Evolutionary conservation across 2,797 vertebrate species (phyloP).

Genomic region (Argyrosomus regius): DNA sequence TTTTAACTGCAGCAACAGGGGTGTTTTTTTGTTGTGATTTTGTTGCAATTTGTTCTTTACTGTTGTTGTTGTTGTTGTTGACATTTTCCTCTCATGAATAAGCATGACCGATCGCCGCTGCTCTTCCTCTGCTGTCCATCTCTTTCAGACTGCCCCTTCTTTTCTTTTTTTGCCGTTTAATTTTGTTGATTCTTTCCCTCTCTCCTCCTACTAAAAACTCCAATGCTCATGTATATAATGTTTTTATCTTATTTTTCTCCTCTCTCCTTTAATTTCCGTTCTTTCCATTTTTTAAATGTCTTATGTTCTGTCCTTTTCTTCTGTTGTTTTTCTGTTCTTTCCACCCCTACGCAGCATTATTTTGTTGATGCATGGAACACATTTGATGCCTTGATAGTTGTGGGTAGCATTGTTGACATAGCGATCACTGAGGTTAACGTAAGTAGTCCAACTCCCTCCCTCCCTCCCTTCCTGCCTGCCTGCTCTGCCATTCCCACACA

Average conservation of each 20-base stretch:
- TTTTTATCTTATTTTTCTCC: slow-evolving; percentile 84
- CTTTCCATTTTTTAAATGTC: slow-evolving; percentile 86
- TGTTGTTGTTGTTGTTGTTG: slow-evolving; percentile 79
- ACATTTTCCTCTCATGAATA: slow-evolving; percentile 79
- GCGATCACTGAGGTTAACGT: slow-evolving; percentile 99
- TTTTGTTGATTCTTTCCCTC: slow-evolving; percentile 80
- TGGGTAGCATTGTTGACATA: slow-evolving; percentile 99
- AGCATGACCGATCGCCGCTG: slow-evolving; percentile 84
- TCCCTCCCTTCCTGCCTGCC: slow-evolving; percentile 79
- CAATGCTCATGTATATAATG: slow-evolving; percentile 85
- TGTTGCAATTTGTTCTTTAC: slow-evolving; percentile 71
- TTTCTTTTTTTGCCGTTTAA: slow-evolving; percentile 72
- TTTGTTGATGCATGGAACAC: slow-evolving; percentile 99
- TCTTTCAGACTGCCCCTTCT: slow-evolving; percentile 76
- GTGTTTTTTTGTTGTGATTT: slow-evolving; percentile 70
- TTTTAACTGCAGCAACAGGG: slow-evolving; percentile 67
- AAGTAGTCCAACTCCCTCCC: slow-evolving; percentile 95
- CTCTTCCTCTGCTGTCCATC: slow-evolving; percentile 80
- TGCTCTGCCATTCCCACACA: slow-evolving; percentile 77
- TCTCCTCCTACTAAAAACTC: slow-evolving; percentile 81
- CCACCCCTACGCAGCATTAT: slow-evolving; percentile 97
- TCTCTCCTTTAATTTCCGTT: slow-evolving; percentile 83
- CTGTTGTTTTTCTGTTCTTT: slow-evolving; percentile 85
- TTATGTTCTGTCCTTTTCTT: slow-evolving; percentile 83
- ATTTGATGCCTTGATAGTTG: slow-evolving; percentile 99